A percentile compares a stretch with the other conserved stretches of the same genome.
phyloP scores from a whole-genome alignment of 1,140 invertebrate genomes.

The Drosophila punjabiensis region DNA sequence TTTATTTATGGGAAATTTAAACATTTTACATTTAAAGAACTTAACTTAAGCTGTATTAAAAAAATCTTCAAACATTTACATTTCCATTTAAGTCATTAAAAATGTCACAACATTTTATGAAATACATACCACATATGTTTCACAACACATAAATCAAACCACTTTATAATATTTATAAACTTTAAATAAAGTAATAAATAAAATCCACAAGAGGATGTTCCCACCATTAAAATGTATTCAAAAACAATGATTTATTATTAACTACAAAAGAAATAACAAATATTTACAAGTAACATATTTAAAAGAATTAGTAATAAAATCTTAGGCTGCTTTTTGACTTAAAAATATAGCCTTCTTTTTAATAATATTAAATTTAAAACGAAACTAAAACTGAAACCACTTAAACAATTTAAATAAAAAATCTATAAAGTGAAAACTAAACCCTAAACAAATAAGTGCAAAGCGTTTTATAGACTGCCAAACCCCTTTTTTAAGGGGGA shows the following conservation, averaged over 20 bases:
- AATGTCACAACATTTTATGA: not conserved
- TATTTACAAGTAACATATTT: not conserved
- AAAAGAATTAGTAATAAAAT: not conserved
- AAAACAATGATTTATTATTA: not conserved
- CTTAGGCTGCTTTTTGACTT: not conserved
- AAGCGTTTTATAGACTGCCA: conserved; percentile 27
- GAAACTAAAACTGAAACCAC: not conserved
- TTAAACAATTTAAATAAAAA: conserved; percentile 3
- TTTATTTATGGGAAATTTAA: too few species aligned
- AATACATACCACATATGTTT: not conserved
- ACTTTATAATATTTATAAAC: not conserved
- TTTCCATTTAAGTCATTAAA: not conserved
- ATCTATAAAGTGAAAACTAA: conserved; percentile 7
- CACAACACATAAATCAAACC: not conserved
- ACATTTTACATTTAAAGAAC: not conserved
- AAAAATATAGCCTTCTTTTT: not conserved
- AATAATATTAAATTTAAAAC: not conserved
- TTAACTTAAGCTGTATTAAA: not conserved
- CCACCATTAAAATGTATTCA: not conserved
- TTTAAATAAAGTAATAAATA: conserved; percentile 5
- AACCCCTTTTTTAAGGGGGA: not conserved
- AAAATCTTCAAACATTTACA: not conserved
- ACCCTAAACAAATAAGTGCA: conserved; percentile 12
- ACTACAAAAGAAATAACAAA: not conserved
- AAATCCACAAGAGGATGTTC: not conserved